Evolutionary conservation across 1,140 invertebrate species (phyloP).

Genomic region (Orchestia grillus): DNA sequence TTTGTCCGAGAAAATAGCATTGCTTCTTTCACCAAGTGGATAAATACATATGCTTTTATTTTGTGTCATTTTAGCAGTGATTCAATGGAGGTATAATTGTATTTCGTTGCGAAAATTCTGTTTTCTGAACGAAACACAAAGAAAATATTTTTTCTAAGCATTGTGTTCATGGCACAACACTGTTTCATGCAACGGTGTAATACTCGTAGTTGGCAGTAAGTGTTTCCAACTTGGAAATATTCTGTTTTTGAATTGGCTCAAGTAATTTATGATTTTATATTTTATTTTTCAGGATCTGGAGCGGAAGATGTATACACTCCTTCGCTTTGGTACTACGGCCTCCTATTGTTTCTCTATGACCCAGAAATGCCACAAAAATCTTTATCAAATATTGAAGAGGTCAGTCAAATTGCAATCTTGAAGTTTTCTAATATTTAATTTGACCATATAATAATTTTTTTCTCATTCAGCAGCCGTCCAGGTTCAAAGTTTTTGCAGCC

Average conservation of each 20-base stretch:
- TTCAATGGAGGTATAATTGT: too few relatives aligned
- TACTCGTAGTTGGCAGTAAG: neutral
- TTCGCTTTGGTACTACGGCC: slow-evolving; percentile 47
- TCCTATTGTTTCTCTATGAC: slow-evolving; percentile 50
- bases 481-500: neutral
- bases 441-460: neutral
- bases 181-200: neutral
- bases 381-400: slow-evolving; percentile 17
- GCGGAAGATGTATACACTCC: slow-evolving; percentile 22
- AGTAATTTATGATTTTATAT: neutral
- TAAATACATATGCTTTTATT: too few relatives aligned
- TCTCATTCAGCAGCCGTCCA: neutral
- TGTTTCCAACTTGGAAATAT: too few relatives aligned
- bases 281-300: neutral
- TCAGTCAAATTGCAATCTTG: neutral
- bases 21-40: too few relatives aligned
- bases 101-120: too few relatives aligned
- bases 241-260: too few relatives aligned
- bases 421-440: neutral
- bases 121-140: too few relatives aligned
- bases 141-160: too few relatives aligned
- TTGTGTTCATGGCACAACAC: neutral
- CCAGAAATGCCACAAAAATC: neutral
- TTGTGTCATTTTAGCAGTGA: too few relatives aligned
- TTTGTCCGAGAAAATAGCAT: too few relatives aligned